phyloP scores from a whole-genome alignment of 2,888 invertebrate species.

The Entomobrya multifasciata region DNA sequence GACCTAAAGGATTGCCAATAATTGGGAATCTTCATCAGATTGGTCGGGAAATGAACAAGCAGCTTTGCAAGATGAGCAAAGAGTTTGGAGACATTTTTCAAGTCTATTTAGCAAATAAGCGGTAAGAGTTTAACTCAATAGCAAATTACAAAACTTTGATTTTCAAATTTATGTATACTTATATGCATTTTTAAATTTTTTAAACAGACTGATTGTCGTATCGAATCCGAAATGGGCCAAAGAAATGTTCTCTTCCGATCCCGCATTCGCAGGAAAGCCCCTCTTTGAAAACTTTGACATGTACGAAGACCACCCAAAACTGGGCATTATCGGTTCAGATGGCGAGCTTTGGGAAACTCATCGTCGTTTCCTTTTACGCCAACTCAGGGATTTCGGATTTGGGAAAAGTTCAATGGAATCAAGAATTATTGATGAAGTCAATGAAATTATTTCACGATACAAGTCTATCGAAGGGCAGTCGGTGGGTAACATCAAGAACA shows the following conservation, averaged over 20 bases:
- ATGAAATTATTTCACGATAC: neutral
- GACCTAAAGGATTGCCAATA: slow-evolving; percentile 23
- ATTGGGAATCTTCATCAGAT: slow-evolving; percentile 4
- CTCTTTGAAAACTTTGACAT: neutral
- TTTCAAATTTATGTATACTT: neutral
- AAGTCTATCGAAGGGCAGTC: slow-evolving; percentile 18
- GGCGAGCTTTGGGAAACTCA: slow-evolving; percentile 46
- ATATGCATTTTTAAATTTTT: neutral
- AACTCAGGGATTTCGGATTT: slow-evolving; percentile 51
- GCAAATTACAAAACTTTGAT: neutral
- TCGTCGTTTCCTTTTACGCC: slow-evolving; percentile 29
- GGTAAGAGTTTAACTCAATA: neutral
- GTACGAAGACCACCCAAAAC: neutral
- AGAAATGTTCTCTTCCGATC: slow-evolving; percentile 31
- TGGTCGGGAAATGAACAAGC: too few species aligned
- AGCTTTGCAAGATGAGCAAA: slow-evolving; percentile 9
- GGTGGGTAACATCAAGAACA: neutral
- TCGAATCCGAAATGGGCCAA: slow-evolving; percentile 33
- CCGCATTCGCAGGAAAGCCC: neutral
- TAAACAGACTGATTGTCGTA: slow-evolving; percentile 12
- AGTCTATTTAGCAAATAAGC: slow-evolving; percentile 26
- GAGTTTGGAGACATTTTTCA: slow-evolving; percentile 42
- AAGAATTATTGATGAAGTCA: slow-evolving; percentile 33
- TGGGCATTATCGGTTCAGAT: slow-evolving; percentile 12
- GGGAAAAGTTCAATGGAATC: slow-evolving; percentile 50